Evolutionary conservation across 2,888 invertebrate species (phyloP), one percentile per base, ranked within the genome.

Genomic region (Meghimatium bilineatum): DNA sequence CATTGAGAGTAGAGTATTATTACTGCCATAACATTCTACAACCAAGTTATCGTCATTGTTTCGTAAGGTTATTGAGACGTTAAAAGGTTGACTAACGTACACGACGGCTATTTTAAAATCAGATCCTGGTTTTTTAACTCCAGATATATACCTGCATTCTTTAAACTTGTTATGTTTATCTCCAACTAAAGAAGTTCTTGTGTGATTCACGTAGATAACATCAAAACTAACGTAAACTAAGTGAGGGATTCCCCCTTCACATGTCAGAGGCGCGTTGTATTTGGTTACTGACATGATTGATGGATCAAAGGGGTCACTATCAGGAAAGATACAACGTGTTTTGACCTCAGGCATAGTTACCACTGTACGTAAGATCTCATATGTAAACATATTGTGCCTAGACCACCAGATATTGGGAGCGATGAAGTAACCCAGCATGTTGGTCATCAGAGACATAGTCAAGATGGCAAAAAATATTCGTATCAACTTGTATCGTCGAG

Each of bases 221-320:
- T 82, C 66, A 14, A 66, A 49, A 23, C 14, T 49, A 29, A 66
- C 5, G 49, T 82, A 82, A 32, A 82, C 82, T n/a, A 82, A 32
- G 44, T 75, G 36, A 44, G 75, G 82, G 20, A 44, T 34, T 2
- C 52, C 34, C 26, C n/a, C 34, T 23, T 20, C 32, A 32, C 82
- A 82, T 32, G 38, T 49, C 26, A 82, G 26, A 1, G 82, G 63
- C 12, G 82, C 66, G 20, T 34, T 6, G 12, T 10, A 72, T 66
- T 66, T 63, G 3, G 60, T 29, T 3, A 44, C 32, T 12, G 82
- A 1, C 38, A 75, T 36, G 6, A 82, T 32, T 12, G 66, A 44
- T 32, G 74, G 63, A 23, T 82, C 82, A 49, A 82, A 82, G 3
- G 82, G 82, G 29, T 82, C 75, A 66, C 75, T 32, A 10, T 49